Evolutionary conservation across 2,888 invertebrate species (phyloP).

Genomic region (Arctia plantaginis): DNA sequence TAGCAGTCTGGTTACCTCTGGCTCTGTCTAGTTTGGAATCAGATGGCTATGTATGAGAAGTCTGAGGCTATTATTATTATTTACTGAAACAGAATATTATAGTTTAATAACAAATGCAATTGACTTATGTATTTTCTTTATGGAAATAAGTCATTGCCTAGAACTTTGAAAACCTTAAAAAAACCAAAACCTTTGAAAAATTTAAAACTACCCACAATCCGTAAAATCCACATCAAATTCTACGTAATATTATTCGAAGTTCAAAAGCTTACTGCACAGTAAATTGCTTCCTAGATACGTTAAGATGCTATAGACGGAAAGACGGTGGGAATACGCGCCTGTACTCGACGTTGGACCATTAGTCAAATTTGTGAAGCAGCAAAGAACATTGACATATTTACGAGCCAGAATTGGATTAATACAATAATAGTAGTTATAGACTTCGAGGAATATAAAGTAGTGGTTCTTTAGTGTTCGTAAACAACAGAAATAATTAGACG

Average conservation of each 20-base stretch:
- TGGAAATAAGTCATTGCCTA: too few relatives aligned
- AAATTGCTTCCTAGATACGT: slow-evolving; percentile 48
- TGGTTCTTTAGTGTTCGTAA: not conserved
- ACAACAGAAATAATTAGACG: not conserved
- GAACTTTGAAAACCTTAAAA: not conserved
- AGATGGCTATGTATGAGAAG: too few relatives aligned
- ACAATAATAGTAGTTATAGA: not conserved
- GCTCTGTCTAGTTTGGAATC: too few relatives aligned
- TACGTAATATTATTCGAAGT: not conserved
- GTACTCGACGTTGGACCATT: slow-evolving; percentile 72
- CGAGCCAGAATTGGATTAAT: slow-evolving; percentile 9
- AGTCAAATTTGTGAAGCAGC: slow-evolving; percentile 78
- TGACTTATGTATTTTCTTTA: too few relatives aligned
- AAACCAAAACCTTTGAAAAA: not conserved
- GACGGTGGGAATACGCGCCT: slow-evolving; percentile 71
- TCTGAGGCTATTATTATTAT: too few relatives aligned
- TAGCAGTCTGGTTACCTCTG: too few relatives aligned
- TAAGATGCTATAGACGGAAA: slow-evolving; percentile 37
- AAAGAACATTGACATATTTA: slow-evolving; percentile 60
- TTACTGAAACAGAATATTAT: too few relatives aligned
- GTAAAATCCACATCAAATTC: not conserved
- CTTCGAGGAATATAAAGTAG: not conserved
- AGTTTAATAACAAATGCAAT: too few relatives aligned
- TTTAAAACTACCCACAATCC: not conserved
- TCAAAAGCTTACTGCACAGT: slow-evolving; percentile 30